These are phyloP conservation scores for Adelges cooleyi DNA, from an alignment of 1,140 invertebrate species.

Conservation along the genomic window DNA sequence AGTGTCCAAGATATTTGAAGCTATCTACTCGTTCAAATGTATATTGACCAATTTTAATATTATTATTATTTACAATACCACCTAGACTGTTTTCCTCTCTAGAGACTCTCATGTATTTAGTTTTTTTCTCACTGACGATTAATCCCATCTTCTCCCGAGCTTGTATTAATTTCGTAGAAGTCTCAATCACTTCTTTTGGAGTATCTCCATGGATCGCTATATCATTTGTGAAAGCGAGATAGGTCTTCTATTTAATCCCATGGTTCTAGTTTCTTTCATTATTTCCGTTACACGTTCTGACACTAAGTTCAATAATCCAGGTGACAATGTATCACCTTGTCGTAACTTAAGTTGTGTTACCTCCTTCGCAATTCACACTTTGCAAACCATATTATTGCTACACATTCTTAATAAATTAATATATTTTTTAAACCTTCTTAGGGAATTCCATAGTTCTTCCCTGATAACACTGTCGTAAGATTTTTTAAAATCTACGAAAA, in stretches of 20 bases:
- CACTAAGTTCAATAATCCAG: constrained; percentile 16
- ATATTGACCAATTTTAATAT: too few species aligned
- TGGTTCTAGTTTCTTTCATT: neutral
- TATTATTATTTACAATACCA: neutral
- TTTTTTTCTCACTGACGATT: neutral
- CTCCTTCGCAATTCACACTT: neutral
- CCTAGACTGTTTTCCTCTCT: neutral
- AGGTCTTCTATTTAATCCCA: neutral
- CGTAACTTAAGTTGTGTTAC: neutral
- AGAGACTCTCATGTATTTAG: neutral
- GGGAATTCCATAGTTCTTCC: neutral
- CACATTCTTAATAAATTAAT: constrained; percentile 13
- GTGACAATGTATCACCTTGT: constrained; percentile 27
- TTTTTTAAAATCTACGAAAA: constrained; percentile 27
- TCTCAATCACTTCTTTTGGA: neutral
- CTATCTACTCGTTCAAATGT: neutral
- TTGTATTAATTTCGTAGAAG: neutral
- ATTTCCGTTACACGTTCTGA: neutral
- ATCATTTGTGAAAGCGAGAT: neutral
- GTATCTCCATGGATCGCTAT: neutral
- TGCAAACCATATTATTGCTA: neutral
- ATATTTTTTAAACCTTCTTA: constrained; percentile 25
- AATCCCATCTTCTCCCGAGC: neutral
- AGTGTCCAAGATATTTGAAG: constrained; percentile 1
- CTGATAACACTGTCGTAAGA: constrained; percentile 24